Base-by-base conservation (phyloP, 2,888 invertebrate genomes). In the Drosophila meridionalis region DNA sequence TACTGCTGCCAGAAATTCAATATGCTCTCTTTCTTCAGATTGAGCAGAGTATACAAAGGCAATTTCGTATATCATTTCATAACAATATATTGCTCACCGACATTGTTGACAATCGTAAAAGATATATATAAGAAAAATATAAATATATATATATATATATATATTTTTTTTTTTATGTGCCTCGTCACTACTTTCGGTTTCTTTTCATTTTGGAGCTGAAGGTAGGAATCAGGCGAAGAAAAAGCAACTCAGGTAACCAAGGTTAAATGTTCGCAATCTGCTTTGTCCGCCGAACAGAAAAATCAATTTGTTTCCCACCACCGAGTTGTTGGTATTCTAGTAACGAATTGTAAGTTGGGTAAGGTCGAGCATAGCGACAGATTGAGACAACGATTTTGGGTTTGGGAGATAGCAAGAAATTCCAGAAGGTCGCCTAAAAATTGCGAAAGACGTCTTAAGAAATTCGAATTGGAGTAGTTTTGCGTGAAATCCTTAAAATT, bases 201-300 rank as follows among this genome's bases (percentile, higher is more conserved):
- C 8, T 38, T 69, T 42, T 50, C 38, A 9, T 56, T 11, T 12
- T 42, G 30, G 42, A 42, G 56, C 42, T n/a, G 14, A 34, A 5
- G 7, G 28, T 48, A 20, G 6, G 32, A 32, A 56, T 55, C 14
- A 40, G 53, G 2, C 36, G 26, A 59, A 59, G 59, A 34, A 60
- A 50, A 28, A 34, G 30, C 38, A 48, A n/a, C 32, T 48, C 67
- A 81, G 83, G 82, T 81, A 76, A 64, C 64, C 77, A 69, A 75
- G 79, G 78, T 83, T 77, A 76, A 71, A 75, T 66, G 69, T 50
- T 60, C 72, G 57, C 81, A 76, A 73, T 73, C 68, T 81, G 83
- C 59, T 82, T 71, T 67, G 65, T 42, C 42, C 53, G 55, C 62
- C 72, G 48, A 61, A 59, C 53, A 42, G 45, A 73, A 83, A 82